Conservation (phyloP, 2,888 invertebrate genomes). For the Malthinus seriepunctatus region DNA sequence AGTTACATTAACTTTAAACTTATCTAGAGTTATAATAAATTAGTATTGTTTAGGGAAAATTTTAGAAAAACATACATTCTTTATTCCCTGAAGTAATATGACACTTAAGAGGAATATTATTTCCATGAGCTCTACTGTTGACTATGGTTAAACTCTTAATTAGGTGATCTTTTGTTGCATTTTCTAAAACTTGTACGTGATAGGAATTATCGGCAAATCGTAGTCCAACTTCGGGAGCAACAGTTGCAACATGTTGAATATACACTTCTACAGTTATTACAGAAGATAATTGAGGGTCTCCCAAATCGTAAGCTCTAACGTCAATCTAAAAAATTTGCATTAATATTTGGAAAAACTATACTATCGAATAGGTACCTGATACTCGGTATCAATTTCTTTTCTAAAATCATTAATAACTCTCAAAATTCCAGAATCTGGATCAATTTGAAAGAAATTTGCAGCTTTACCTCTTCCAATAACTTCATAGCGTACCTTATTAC, state of each 20-base stretch:
- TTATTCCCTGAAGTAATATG: slow-evolving; percentile 78
- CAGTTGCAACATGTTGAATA: slow-evolving; percentile 75
- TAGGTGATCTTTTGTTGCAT: slow-evolving; percentile 67
- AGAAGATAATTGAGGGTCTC: slow-evolving; percentile 81
- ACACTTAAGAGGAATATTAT: slow-evolving; percentile 76
- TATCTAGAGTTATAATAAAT: slow-evolving; percentile 52
- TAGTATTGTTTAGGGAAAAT: background rate
- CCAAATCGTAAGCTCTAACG: slow-evolving; percentile 83
- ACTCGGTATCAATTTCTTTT: slow-evolving; percentile 86
- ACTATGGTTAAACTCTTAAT: slow-evolving; percentile 75
- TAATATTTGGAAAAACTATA: background rate
- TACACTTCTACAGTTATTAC: slow-evolving; percentile 81
- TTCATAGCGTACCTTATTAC: slow-evolving; percentile 79
- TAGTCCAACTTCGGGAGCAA: slow-evolving; percentile 71
- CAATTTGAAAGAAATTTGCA: slow-evolving; percentile 83
- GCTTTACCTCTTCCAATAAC: slow-evolving; percentile 82
- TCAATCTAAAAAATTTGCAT: slow-evolving; percentile 63
- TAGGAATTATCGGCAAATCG: slow-evolving; percentile 89
- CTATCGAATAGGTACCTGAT: slow-evolving; percentile 78
- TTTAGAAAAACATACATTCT: slow-evolving; percentile 57
- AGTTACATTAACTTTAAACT: slow-evolving; percentile 74
- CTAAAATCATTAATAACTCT: slow-evolving; percentile 81
- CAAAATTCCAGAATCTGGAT: slow-evolving; percentile 80
- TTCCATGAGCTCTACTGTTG: slow-evolving; percentile 70
- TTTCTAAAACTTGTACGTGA: slow-evolving; percentile 81